Evolutionary conservation across 2,888 invertebrate genomes (phyloP), one percentile per base, ranked within the genome.

Genomic region (Plebejus anna): DNA sequence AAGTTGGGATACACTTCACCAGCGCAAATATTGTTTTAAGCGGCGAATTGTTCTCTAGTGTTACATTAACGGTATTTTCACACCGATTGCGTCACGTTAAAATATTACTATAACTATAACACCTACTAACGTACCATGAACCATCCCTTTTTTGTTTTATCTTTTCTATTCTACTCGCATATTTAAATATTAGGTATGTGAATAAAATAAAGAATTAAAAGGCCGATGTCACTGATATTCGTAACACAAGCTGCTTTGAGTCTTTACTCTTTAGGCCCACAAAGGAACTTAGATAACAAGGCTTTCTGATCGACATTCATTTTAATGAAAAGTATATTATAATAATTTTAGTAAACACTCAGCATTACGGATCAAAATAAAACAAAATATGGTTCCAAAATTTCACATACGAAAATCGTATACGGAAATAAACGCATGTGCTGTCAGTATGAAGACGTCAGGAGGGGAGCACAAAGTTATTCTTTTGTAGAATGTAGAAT

Each of bases 401-500:
- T 61, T 51, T 1, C 4, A 13, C 51, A 51, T 4, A 51, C 3
- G 22, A 1, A 61, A 13, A 13, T 13, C 4, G 13, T 32, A 13
- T 32, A 9, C 32, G 28, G 28, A 9, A 61, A 11, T 28, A 16
- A 13, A 66, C 61, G 61, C 61, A 57, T 9, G 11, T 32, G 5
- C 32, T 36, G 61, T 79, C 75, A 77, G 75, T 61, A 70, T 78
- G 75, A 78, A 76, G 71, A 75, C 70, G n/a, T 70, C 71, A 77
- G 75, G 75, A 75, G 47, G 51, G 22, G 71, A 47, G 75, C 9
- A 7, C 73, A 73, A 55, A 55, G 55, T 73, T 73, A 55, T 73
- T 55, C 73, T 78, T 76, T 76, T 77, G 76, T 77, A 75, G 78
- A 78, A 77, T 77, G 76, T 77, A 75, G 78, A 78, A 78, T 76